Evolutionary conservation across 92 coral and sea anemone species (phyloP).

Genomic region (Phenganax subtilis): DNA sequence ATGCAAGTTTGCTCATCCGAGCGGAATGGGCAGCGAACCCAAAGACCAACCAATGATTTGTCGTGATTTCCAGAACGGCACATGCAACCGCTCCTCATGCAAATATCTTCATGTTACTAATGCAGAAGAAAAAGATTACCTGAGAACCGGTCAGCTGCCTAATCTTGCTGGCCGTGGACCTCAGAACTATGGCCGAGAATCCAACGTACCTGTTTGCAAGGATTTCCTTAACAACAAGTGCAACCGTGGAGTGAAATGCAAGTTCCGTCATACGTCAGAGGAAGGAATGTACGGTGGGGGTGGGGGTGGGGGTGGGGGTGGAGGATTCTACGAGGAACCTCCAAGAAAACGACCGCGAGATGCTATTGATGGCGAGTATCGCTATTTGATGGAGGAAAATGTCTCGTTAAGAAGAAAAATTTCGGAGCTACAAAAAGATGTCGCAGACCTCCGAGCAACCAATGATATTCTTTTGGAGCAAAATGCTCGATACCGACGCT

Average conservation of each 20-base stretch:
- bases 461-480: slow-evolving; percentile 93
- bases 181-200: slow-evolving; percentile 42
- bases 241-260: slow-evolving; percentile 78
- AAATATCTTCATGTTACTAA: slow-evolving; percentile 84
- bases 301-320: slow-evolving; percentile 62
- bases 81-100: slow-evolving; percentile 80
- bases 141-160: slow-evolving; percentile 87
- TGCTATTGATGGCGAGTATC: slow-evolving; percentile 64
- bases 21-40: slow-evolving; percentile 90
- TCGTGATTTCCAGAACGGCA: slow-evolving; percentile 97
- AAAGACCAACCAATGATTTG: slow-evolving; percentile 96
- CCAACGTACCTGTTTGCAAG: slow-evolving; percentile 78
- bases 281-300: slow-evolving; percentile 62
- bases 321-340: slow-evolving; percentile 63
- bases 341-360: slow-evolving; percentile 86
- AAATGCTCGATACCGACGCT: slow-evolving; percentile 87
- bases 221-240: slow-evolving; percentile 92
- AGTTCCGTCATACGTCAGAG: slow-evolving; percentile 73
- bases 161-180: slow-evolving; percentile 41
- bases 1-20: slow-evolving; percentile 93
- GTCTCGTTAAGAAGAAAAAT: slow-evolving; percentile 75
- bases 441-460: slow-evolving; percentile 83
- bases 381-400: slow-evolving; percentile 79
- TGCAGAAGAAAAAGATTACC: slow-evolving; percentile 75
- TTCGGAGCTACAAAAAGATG: slow-evolving; percentile 89